A percentile compares a stretch with the other conserved stretches of the same genome.
These are phyloP conservation scores for Panthera leo DNA, from an alignment of 2,113 vertebrate genomes.

Conservation along the genomic window DNA sequence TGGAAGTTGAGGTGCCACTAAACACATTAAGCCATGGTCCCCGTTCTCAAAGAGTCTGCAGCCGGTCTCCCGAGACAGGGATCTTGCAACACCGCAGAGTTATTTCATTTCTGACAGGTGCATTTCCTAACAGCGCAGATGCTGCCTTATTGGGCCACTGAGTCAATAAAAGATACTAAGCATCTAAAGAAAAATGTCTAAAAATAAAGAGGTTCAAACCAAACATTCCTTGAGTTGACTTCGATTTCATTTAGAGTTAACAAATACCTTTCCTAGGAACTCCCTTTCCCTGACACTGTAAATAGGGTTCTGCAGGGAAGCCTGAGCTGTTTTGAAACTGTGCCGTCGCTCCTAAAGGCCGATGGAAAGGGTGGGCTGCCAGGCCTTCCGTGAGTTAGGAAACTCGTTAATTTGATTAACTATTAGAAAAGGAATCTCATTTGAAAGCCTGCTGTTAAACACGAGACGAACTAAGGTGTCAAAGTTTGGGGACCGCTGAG, in stretches of 20 bases:
- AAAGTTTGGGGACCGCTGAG: neutral
- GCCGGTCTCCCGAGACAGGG: neutral
- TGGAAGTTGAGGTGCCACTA: neutral
- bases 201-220: conserved; percentile 63
- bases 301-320: neutral
- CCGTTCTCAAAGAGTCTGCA: neutral
- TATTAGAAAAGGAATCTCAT: neutral
- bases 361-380: neutral
- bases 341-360: neutral
- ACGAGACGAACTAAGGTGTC: neutral
- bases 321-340: neutral
- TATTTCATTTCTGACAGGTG: conserved; percentile 17
- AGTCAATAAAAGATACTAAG: conserved; percentile 34
- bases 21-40: neutral
- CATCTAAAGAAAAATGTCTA: conserved; percentile 18
- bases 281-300: neutral
- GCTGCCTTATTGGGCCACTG: neutral
- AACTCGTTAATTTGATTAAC: neutral
- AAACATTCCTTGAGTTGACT: neutral
- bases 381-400: neutral
- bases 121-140: conserved; percentile 15
- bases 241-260: neutral
- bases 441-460: neutral
- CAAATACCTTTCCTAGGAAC: neutral
- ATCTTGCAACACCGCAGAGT: neutral